Evolutionary conservation across 2,888 invertebrate species (phyloP), one percentile per base, ranked within the genome.

Genomic region (Eumacrocentrus americanus): DNA sequence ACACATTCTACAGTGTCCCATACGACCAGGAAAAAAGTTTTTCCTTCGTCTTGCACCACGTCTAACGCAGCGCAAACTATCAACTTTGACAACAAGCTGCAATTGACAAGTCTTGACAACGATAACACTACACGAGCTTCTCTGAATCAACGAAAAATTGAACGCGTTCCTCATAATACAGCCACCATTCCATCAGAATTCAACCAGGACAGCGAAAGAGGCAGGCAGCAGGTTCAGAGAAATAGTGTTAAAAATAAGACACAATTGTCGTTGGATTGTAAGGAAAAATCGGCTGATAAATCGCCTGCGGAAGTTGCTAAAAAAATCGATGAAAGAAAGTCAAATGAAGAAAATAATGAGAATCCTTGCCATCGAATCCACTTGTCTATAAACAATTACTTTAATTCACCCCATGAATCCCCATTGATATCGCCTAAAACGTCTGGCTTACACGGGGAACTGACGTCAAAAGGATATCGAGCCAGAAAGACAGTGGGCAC

Each of bases 341-440:
- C n/a, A 16, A 18, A 42, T 2, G 42, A 42, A 18, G 7, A 16
- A 16, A 42, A 18, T 16, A 9, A 3, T 16, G 18, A 42, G 11
- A 42, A 42, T 42, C 42, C 42, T 1, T 50, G 35, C 20, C 23
- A 46, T 46, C 34, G 34, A 7, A 50, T 50, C 3, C 29, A 50
- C n/a, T 34, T 50, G 11, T 50, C 50, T 11, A 29, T 50, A 18
- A 50, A 50, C 20, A 50, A 50, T 50, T 50, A 50, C 35, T 50
- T 34, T 18, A 29, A 50, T 34, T 29, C 50, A 11, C 50, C 50
- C 6, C 34, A 4, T 5, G 18, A 18, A 2, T 20, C 35, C 6
- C 16, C 29, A 34, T 4, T 20, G n/a, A 42, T 42, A n/a, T 42
- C 42, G 2, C 42, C 42, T 1, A 42, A 1, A 4, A 16, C 18